These are phyloP conservation scores for Myxocyprinus asiaticus DNA, from an alignment of 2,113 vertebrate species.

Conservation along the genomic window DNA sequence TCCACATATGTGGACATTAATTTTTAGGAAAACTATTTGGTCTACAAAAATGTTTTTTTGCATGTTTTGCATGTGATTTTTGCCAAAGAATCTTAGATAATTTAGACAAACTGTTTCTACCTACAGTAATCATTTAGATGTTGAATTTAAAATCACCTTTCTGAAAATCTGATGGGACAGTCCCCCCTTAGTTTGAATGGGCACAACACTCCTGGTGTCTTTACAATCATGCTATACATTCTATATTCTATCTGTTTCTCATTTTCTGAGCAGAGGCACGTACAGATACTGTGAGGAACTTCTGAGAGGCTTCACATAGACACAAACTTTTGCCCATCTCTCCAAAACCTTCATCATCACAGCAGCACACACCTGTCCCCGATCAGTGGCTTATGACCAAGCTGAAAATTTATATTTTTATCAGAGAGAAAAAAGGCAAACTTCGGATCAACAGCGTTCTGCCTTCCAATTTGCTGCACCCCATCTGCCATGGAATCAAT, in stretches of 20 bases:
- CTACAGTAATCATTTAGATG: no score
- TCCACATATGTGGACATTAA: no score
- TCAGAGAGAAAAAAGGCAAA: constrained; percentile 28
- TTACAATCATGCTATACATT: constrained; percentile 16
- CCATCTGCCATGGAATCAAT: constrained; percentile 61
- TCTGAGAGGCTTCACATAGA: background rate
- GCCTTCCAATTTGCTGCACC: constrained; percentile 55
- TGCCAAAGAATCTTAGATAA: no score
- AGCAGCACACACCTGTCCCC: background rate
- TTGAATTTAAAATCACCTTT: no score
- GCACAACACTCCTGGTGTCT: background rate
- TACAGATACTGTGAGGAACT: background rate
- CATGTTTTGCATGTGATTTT: no score
- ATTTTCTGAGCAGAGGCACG: background rate
- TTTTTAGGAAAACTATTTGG: no score
- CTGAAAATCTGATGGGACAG: no score
- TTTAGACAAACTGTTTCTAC: no score
- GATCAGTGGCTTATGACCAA: constrained; percentile 37
- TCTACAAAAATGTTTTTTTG: no score
- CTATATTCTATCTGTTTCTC: background rate
- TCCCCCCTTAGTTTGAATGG: no score
- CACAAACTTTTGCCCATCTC: background rate
- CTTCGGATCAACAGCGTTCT: constrained; percentile 28
- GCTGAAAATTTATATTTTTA: constrained; percentile 55
- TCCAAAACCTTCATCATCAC: constrained; percentile 27